Percentiles rank a stretch among this genome's conserved stretches.
Evolutionary conservation across 2,797 vertebrate species (phyloP).

Genomic region (Podarcis lilfordi): DNA sequence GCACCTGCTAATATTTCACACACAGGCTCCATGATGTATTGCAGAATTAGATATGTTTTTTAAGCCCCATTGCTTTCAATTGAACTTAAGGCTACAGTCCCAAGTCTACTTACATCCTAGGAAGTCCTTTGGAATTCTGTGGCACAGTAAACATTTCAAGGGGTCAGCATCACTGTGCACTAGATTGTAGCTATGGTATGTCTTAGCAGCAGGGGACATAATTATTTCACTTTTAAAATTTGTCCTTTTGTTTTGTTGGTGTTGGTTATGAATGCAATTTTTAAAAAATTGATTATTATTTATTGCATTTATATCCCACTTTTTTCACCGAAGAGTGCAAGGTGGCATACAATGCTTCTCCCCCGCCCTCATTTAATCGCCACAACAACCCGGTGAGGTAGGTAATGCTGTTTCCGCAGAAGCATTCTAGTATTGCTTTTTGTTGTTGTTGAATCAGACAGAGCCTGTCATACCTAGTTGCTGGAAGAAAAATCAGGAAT

Average conservation of each 20-base stretch:
- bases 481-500: not conserved
- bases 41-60: not conserved
- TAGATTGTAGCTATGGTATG: not conserved
- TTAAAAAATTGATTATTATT: too few species aligned
- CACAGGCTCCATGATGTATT: not conserved
- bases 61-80: not conserved
- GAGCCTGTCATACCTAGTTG: not conserved
- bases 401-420: not conserved
- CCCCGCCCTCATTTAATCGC: too few species aligned
- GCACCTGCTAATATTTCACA: not conserved
- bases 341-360: too few species aligned
- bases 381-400: too few species aligned
- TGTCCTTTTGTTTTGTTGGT: not conserved
- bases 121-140: not conserved
- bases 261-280: too few species aligned
- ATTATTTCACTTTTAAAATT: not conserved
- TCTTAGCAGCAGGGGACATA: too few species aligned
- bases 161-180: not conserved
- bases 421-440: not conserved
- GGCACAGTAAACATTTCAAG: not conserved
- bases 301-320: too few species aligned
- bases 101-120: too few species aligned
- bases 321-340: too few species aligned
- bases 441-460: not conserved
- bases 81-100: not conserved